These are phyloP conservation scores for Cyprinus carpio DNA, from an alignment of 2,113 vertebrate species.

Conservation along the genomic window DNA sequence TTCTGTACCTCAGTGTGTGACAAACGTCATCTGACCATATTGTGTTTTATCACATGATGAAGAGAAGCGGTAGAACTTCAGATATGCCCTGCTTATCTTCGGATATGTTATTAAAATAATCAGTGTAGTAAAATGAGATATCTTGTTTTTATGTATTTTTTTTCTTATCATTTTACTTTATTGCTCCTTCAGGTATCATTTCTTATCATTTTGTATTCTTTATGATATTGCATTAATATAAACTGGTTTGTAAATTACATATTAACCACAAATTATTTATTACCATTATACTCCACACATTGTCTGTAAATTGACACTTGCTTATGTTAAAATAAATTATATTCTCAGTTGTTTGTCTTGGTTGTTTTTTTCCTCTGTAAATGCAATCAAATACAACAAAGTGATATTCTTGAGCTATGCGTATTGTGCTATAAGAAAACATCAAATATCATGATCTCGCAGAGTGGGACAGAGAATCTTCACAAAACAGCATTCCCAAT, in stretches of 20 bases:
- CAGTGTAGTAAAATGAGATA: background rate
- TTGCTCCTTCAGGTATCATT: background rate
- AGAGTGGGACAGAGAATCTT: background rate
- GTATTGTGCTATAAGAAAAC: background rate
- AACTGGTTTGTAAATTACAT: background rate
- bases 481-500: too few relatives aligned
- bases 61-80: background rate
- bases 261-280: constrained; percentile 21
- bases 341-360: background rate
- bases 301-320: background rate
- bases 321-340: background rate
- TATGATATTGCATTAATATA: too few relatives aligned
- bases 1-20: constrained; percentile 15
- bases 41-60: constrained; percentile 9
- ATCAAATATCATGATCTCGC: background rate
- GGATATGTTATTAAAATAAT: background rate
- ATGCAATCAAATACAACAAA: background rate
- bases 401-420: background rate
- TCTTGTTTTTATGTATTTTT: background rate
- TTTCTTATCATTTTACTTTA: background rate
- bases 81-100: background rate
- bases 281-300: background rate
- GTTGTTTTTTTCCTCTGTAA: background rate
- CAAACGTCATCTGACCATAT: background rate
- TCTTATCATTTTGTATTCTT: background rate